Conservation (phyloP, 2,113 vertebrate genomes). For the Cyphomyrus discorhynchus region DNA sequence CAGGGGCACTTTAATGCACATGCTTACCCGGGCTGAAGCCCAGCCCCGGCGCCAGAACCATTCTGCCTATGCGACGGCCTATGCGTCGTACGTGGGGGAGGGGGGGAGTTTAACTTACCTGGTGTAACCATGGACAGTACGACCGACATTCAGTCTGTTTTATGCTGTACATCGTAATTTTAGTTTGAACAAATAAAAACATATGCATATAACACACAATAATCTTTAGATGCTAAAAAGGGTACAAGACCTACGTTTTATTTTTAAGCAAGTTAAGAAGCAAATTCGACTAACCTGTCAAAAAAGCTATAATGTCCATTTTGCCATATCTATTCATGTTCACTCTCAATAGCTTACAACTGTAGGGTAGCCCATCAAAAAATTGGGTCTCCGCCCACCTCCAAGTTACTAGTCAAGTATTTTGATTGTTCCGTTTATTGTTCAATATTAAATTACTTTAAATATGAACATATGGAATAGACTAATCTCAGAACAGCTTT, state of each 20-base stretch:
- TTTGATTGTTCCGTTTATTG: background rate
- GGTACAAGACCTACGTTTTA: background rate
- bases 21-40: too few relatives aligned
- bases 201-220: background rate
- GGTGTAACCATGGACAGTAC: background rate
- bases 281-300: background rate
- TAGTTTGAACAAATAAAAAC: background rate
- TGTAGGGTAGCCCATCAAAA: background rate
- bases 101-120: background rate
- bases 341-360: background rate
- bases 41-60: too few relatives aligned
- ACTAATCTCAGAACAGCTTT: background rate
- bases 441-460: background rate
- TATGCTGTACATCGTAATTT: background rate
- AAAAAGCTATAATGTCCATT: background rate
- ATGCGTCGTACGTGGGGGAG: too few relatives aligned
- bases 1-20: background rate
- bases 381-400: background rate
- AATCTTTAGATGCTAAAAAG: background rate
- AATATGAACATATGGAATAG: background rate
- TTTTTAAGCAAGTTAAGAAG: background rate
- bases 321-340: background rate
- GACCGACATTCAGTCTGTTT: background rate
- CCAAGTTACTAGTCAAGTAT: background rate
- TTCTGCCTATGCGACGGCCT: too few relatives aligned